Evolutionary conservation across 2,888 invertebrate genomes (phyloP).

Genomic region (Synergus umbraculus): DNA sequence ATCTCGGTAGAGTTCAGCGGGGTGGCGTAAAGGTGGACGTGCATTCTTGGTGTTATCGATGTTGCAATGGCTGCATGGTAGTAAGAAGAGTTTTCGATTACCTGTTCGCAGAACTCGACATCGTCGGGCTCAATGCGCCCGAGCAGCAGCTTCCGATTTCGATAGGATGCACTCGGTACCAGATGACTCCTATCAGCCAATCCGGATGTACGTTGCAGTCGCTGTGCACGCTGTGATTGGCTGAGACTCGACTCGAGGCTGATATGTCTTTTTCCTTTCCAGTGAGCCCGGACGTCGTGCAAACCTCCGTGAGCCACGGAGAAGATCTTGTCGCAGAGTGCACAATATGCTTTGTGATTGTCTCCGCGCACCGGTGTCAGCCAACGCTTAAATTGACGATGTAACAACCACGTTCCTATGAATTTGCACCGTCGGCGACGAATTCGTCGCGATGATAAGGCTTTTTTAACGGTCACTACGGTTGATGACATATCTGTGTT

Average conservation of each 20-base stretch:
- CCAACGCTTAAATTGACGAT: conserved; percentile 67
- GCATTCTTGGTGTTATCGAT: conserved; percentile 40
- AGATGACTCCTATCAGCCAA: conserved; percentile 57
- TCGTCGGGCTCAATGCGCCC: conserved; percentile 47
- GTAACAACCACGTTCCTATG: conserved; percentile 65
- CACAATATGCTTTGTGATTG: conserved; percentile 68
- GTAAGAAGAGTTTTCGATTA: conserved; percentile 54
- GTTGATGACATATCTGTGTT: conserved; percentile 19
- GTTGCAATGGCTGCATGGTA: conserved; percentile 42
- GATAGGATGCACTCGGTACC: conserved; percentile 57
- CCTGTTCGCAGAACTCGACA: conserved; percentile 57
- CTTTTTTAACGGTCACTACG: conserved; percentile 18
- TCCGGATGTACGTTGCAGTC: conserved; percentile 48
- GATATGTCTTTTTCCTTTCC: conserved; percentile 72
- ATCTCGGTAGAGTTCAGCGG: conserved; percentile 28
- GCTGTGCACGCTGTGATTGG: conserved; percentile 36
- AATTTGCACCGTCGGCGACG: conserved; percentile 70
- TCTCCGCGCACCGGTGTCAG: conserved; percentile 66
- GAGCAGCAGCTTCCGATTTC: conserved; percentile 51
- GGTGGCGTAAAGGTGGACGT: conserved; percentile 35
- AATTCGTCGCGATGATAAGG: conserved; percentile 46
- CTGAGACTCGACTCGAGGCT: conserved; percentile 59
- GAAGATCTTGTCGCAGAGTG: conserved; percentile 70
- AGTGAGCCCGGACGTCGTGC: conserved; percentile 70
- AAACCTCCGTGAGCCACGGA: conserved; percentile 69